A percentile compares a stretch with the other conserved stretches of the same genome.
These are phyloP conservation scores for Pocillopora grandis DNA, from an alignment of 92 coral and sea anemone genomes.

Conservation along the genomic window DNA sequence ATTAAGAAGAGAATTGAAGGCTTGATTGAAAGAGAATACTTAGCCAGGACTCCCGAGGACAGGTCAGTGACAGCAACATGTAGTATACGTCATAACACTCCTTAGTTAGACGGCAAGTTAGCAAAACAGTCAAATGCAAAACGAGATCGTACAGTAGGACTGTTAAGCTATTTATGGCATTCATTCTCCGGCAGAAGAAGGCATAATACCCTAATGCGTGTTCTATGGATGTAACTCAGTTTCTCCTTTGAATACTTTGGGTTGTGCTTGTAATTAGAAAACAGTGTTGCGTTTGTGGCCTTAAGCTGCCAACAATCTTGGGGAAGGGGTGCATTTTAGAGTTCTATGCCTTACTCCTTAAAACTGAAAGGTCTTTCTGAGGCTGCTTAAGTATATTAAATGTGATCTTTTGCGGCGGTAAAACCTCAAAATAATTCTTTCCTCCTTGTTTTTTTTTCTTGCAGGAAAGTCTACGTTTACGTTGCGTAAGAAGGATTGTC, in stretches of 20 bases:
- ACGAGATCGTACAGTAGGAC: too few relatives aligned
- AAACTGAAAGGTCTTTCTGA: background rate
- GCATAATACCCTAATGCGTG: too few relatives aligned
- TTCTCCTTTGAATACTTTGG: too few relatives aligned
- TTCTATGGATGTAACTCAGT: too few relatives aligned
- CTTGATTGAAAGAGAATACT: conserved; percentile 92
- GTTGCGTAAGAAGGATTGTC: conserved; percentile 53
- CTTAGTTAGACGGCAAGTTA: background rate
- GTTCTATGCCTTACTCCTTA: too few relatives aligned
- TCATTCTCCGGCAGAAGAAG: too few relatives aligned
- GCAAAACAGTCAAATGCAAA: background rate
- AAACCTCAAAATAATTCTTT: background rate
- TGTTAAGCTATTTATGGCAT: too few relatives aligned
- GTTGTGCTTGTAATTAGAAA: too few relatives aligned
- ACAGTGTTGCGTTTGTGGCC: too few relatives aligned
- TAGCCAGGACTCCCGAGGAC: conserved; percentile 97
- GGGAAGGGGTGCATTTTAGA: too few relatives aligned
- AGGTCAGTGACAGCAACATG: conserved; percentile 52
- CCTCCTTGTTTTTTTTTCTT: conserved; percentile 11
- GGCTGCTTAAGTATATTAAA: background rate
- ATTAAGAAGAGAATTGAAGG: conserved; percentile 99
- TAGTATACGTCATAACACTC: background rate
- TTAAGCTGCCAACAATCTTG: too few relatives aligned
- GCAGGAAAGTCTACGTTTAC: conserved; percentile 79
- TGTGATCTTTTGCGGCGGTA: background rate